Percentiles rank a stretch among this genome's conserved stretches.
Conservation (phyloP, 2,888 invertebrate genomes). For the Leucozona laternaria region DNA sequence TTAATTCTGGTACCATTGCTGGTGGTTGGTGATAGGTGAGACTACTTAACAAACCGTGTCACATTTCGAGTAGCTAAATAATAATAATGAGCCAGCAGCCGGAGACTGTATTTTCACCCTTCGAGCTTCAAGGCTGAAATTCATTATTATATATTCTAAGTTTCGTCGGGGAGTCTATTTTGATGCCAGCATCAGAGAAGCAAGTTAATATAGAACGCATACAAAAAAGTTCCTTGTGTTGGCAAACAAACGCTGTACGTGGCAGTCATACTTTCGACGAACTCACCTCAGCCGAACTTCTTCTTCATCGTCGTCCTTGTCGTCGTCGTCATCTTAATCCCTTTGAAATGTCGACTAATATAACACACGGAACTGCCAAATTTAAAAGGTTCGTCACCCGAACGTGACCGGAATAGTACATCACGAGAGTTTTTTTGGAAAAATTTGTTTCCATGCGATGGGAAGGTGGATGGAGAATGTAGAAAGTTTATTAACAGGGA, state of each 20-base stretch:
- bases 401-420: slow-evolving; percentile 66
- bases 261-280: slow-evolving; percentile 47
- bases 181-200: slow-evolving; percentile 24
- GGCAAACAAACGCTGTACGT: slow-evolving; percentile 71
- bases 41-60: slow-evolving; percentile 69
- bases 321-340: slow-evolving; percentile 68
- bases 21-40: slow-evolving; percentile 7
- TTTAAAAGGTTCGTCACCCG: slow-evolving; percentile 76
- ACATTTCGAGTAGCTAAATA: slow-evolving; percentile 72
- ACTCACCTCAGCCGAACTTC: slow-evolving; percentile 40
- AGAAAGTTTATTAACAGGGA: not conserved
- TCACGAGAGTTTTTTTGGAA: slow-evolving; percentile 62
- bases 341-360: slow-evolving; percentile 74
- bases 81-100: slow-evolving; percentile 69
- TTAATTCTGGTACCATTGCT: not conserved
- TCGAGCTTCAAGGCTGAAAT: slow-evolving; percentile 18
- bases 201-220: slow-evolving; percentile 42
- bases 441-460: slow-evolving; percentile 56
- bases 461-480: slow-evolving; percentile 11
- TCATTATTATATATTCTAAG: slow-evolving; percentile 18
- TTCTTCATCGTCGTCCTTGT: slow-evolving; percentile 16
- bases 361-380: slow-evolving; percentile 76
- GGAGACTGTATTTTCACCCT: slow-evolving; percentile 14
- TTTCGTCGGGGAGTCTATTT: slow-evolving; percentile 49
- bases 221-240: slow-evolving; percentile 54